Evolutionary conservation across 2,888 invertebrate genomes (phyloP).

Genomic region (Erebia epiphron): DNA sequence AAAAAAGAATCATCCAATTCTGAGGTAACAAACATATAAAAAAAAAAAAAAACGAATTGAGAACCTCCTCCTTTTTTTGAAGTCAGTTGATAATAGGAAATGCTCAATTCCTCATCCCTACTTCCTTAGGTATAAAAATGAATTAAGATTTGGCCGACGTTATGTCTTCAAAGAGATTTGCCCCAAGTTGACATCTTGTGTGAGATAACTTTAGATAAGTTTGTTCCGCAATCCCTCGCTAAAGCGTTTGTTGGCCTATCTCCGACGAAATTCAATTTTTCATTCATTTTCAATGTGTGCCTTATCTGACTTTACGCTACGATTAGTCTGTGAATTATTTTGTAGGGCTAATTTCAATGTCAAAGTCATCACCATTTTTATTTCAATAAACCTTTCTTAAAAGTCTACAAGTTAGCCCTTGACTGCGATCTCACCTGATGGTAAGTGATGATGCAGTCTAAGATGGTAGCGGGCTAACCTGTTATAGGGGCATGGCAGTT

Average conservation of each 20-base stretch:
- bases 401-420: no score
- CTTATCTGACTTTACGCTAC: constrained; percentile 35
- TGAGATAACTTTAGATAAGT: constrained; percentile 26
- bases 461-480: no score
- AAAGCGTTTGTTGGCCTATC: constrained; percentile 25
- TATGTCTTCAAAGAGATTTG: constrained; percentile 20
- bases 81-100: no score
- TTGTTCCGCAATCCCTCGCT: constrained; percentile 28
- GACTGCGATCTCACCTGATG: no score
- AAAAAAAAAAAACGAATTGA: no score
- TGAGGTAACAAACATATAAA: no score
- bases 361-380: no score
- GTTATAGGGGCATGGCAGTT: no score
- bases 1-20: no score
- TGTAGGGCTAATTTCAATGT: background rate
- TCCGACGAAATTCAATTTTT: constrained; percentile 26
- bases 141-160: constrained; percentile 4
- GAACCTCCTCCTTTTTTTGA: no score
- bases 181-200: constrained; percentile 24
- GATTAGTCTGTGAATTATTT: constrained; percentile 5
- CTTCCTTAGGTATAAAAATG: background rate
- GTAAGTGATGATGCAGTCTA: no score
- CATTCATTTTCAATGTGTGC: constrained; percentile 30
- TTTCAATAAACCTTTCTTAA: no score
- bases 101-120: background rate